These are phyloP conservation scores for Hydroisotoma schaefferi DNA, from an alignment of 2,888 invertebrate species.

Conservation along the genomic window DNA sequence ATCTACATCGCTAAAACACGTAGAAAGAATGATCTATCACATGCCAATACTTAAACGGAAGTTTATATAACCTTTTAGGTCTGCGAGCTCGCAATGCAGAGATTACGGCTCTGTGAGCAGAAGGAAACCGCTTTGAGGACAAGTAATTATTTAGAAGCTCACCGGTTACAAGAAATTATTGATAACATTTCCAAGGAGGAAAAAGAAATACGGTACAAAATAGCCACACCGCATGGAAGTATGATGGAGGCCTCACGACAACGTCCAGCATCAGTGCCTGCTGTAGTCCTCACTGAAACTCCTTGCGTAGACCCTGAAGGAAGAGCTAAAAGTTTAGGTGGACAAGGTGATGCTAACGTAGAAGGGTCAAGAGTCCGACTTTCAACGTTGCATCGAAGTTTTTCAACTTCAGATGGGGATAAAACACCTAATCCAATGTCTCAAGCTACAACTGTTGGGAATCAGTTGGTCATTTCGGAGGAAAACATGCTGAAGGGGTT, in stretches of 20 bases:
- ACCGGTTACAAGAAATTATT: slow-evolving; percentile 11
- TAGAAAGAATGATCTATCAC: not conserved
- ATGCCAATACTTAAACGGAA: not conserved
- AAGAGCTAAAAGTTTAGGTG: not conserved
- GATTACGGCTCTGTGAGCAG: not conserved
- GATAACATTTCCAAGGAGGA: slow-evolving; percentile 10
- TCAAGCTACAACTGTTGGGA: not conserved
- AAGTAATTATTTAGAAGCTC: slow-evolving; percentile 11
- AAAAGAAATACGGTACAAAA: not conserved
- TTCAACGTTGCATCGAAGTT: not conserved
- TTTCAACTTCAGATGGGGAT: not conserved
- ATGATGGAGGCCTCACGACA: not conserved
- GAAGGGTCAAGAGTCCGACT: not conserved
- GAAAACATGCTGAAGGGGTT: slow-evolving; percentile 19
- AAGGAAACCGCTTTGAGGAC: slow-evolving; percentile 1
- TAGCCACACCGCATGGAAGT: not conserved
- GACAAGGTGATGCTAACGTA: not conserved
- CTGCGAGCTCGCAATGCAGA: slow-evolving; percentile 2
- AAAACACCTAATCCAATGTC: not conserved
- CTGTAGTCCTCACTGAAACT: not conserved
- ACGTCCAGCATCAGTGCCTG: not conserved
- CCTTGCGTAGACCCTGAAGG: not conserved
- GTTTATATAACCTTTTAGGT: not conserved
- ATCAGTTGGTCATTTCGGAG: not conserved
- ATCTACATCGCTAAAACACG: too few relatives aligned